A percentile compares a stretch with the other conserved stretches of the same genome.
Conservation (phyloP, 35 echinoderm and acorn worm species). For the Lytechinus pictus region DNA sequence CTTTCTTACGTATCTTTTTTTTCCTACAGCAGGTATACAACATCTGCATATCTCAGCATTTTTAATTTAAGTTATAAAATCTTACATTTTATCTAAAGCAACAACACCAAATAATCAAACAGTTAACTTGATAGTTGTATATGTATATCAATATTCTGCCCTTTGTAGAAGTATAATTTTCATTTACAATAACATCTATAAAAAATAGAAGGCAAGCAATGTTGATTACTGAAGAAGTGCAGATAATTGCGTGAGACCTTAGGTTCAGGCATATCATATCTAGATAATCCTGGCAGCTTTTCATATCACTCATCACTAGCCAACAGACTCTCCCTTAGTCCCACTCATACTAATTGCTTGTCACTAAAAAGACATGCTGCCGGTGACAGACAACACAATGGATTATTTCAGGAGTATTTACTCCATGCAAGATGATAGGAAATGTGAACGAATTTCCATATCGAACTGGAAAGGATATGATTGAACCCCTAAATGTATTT, state of each 20-base stretch:
- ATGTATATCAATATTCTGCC: neutral
- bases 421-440: neutral
- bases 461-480: no score
- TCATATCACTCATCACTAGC: neutral
- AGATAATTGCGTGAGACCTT: neutral
- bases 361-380: neutral
- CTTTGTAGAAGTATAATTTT: neutral
- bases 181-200: neutral
- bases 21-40: no score
- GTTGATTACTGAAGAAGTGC: neutral
- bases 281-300: neutral
- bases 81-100: neutral
- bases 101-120: neutral
- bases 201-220: neutral
- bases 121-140: neutral
- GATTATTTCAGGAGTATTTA: neutral
- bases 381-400: neutral
- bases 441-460: neutral
- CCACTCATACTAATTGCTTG: slow-evolving; percentile 10
- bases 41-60: neutral
- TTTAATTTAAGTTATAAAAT: neutral
- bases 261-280: neutral
- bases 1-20: neutral
- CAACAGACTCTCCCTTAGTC: slow-evolving; percentile 8
- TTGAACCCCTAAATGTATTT: no score